Base-by-base conservation (phyloP, 2,113 vertebrate genomes). In the Symphodus melops region DNA sequence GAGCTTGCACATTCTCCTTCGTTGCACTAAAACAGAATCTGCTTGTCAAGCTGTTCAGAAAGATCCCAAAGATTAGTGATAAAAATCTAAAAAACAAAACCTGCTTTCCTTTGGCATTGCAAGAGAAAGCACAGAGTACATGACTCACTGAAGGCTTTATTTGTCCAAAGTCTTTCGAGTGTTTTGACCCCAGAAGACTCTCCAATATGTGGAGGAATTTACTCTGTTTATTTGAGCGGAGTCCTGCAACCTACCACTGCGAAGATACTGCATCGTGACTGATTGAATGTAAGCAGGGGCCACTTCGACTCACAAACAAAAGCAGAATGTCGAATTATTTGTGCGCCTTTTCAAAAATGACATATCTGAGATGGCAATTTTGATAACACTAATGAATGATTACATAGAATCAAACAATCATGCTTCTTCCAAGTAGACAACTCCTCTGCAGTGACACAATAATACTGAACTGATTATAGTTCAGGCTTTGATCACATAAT, bases 181-280 rank as follows among this genome's bases (percentile, higher is more conserved):
- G 82, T 77, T 86, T 85, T 82, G 80, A 89, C 80, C 80, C 82
- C 51, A 66, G 54, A 82, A 83, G 77, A 68, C 79, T 81, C 55
- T 83, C 76, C 77, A 89, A 89, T 88, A 88, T 83, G 82, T 75
- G 72, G 49, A 89, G 89, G 91, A 89, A 90, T 91, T 91, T 88
- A 73, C 54, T 19, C 28, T 89, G 86, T 92, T 92, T 92, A 85
- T 90, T 93, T 92, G 88, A 91, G 70, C 74, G 75, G 80, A 88
- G 86, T 85, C 66, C 82, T 83, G 84, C 60, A 88, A 85, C 62
- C 68, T 87, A 71, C 68, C 12, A 41, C 85, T 84, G 65, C 81
- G 75, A 67, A 86, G 83, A 75, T 75, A 80, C 74, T 57, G 59
- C 76, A 66, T 77, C 57, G 61, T 57, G 80, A 72, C 72, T 44